Percentiles rank a stretch among this genome's conserved stretches.
Evolutionary conservation across 37 sponge, comb jelly and placozoan species (phyloP).

Genomic region (Chondrosia reniformis): DNA sequence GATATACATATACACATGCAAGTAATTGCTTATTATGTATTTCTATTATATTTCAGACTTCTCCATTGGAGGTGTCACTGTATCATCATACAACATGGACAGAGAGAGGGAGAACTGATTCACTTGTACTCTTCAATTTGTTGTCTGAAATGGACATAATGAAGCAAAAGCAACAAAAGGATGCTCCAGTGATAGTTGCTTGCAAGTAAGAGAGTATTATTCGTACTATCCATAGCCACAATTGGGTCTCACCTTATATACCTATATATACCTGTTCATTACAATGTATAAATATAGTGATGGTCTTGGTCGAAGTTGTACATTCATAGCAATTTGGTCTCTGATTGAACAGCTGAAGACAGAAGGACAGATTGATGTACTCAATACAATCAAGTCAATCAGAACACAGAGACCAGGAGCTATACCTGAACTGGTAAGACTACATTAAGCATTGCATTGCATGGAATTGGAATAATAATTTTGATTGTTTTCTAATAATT

Average conservation of each 20-base stretch:
- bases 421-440: conserved; percentile 12
- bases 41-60: no score
- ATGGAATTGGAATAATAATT: not conserved
- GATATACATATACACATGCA: no score
- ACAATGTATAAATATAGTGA: not conserved
- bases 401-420: conserved; percentile 35
- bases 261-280: not conserved
- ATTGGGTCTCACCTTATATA: not conserved
- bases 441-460: no score
- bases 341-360: conserved; percentile 31
- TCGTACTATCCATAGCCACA: not conserved
- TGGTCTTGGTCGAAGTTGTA: conserved; percentile 35
- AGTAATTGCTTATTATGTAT: no score
- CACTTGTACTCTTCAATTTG: not conserved
- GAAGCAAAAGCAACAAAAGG: not conserved
- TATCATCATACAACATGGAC: not conserved
- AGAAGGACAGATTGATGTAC: conserved; percentile 31
- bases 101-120: not conserved
- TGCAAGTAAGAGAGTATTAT: conserved; percentile 37
- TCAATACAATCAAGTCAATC: conserved; percentile 10
- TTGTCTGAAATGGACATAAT: not conserved
- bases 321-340: conserved; percentile 23
- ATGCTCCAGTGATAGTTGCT: not conserved
- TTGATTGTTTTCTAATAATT: no score
- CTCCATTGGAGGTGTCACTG: not conserved